Evolutionary conservation across 1,140 invertebrate species (phyloP).

Genomic region (Dendroctonus ponderosae): DNA sequence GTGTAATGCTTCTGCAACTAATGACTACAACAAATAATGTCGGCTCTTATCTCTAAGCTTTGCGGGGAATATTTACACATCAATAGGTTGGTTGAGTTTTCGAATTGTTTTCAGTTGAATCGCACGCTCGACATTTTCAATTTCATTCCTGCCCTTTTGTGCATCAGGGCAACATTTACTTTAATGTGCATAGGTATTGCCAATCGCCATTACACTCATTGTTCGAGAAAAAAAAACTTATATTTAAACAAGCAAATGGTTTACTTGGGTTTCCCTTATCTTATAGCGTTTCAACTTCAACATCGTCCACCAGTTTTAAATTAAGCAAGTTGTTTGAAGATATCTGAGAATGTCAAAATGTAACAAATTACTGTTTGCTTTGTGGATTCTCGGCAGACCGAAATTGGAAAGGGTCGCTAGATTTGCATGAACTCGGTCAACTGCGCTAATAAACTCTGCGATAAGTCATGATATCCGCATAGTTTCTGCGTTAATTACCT

Average conservation of each 20-base stretch:
- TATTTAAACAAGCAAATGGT: not conserved
- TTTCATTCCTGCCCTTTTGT: not conserved
- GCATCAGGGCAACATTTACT: not conserved
- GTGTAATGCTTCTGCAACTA: slow-evolving; percentile 16
- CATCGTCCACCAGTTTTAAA: no score
- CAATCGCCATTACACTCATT: no score
- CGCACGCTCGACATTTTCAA: not conserved
- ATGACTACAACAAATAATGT: slow-evolving; percentile 24
- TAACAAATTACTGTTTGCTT: slow-evolving; percentile 22
- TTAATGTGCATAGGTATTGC: slow-evolving; percentile 1
- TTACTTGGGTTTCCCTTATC: not conserved
- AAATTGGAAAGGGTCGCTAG: slow-evolving; percentile 17
- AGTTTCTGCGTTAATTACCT: not conserved
- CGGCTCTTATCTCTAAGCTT: slow-evolving; percentile 13
- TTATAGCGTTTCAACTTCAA: not conserved
- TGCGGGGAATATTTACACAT: slow-evolving; percentile 13
- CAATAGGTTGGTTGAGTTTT: slow-evolving; percentile 9
- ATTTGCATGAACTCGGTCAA: slow-evolving; percentile 14
- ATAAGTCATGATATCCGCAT: slow-evolving; percentile 15
- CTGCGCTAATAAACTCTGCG: slow-evolving; percentile 22
- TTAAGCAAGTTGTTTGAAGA: not conserved
- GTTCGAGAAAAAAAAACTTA: not conserved
- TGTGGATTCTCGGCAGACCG: slow-evolving; percentile 2
- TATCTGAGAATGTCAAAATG: slow-evolving; percentile 21
- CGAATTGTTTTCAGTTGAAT: not conserved